Evolutionary conservation across 1,140 invertebrate species (phyloP), one percentile per base, ranked within the genome.

Genomic region (Gonatopus flavifemur): DNA sequence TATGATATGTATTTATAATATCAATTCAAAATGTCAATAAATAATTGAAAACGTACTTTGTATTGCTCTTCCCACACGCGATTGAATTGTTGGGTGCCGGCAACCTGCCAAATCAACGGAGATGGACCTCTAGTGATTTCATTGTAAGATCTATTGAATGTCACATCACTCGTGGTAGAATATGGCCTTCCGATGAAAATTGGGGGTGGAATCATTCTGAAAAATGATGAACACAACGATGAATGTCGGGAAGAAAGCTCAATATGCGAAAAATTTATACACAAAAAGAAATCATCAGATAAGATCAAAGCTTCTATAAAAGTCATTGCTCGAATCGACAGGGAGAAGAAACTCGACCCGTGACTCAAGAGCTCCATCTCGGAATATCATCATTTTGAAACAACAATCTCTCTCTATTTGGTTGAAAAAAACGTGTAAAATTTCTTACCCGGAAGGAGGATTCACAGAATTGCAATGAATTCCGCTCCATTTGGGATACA

Each of bases 341-440:
- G 67, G 74, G 70, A 78, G 56, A 59, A 50, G 19, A 33, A 37
- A 25, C 9, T 78, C 73, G 48, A 76, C 74, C 63, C 31, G 62
- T 39, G 72, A 78, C 69, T 78, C 73, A 13, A 78, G 55, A 66
- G 59, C 65, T 78, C 75, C 48, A 50, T 71, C 73, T 76, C 76
- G 73, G 62, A 58, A 54, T 65, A 2, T 57, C 58, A 62, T 62
- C 59, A 62, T 61, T 41, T 18, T 13, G n/a, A 19, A 24, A 8
- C 39, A 7, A 15, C 9, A 20, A 31, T 13, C 3, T 13, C n/a
- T 25, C 21, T 1, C 24, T 20, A 8, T 12, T 13, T 19, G 8
- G 7, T 3, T 19, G n/a, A n/a, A n/a, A n/a, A 2, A 43, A 46
- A 53, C 45, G 28, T 35, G n/a, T 50, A 28, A 52, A 46, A 54